phyloP scores from a whole-genome alignment of 1,140 invertebrate species.

The Bradynema listronoti region DNA sequence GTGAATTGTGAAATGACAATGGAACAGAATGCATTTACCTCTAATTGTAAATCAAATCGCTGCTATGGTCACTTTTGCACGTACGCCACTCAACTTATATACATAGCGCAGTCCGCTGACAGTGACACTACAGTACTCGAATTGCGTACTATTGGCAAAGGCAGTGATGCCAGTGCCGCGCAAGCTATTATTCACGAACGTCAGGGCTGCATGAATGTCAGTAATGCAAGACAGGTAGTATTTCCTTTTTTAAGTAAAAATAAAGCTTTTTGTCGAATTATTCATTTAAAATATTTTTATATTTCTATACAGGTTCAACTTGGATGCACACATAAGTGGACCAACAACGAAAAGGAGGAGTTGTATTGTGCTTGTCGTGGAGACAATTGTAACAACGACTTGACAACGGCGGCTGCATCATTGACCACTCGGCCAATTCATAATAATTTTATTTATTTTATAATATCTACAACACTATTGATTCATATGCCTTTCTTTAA shows the following conservation, averaged over 20 bases:
- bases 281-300: neutral
- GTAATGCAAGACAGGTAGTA: neutral
- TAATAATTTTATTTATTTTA: neutral
- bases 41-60: constrained; percentile 46
- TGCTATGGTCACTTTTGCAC: constrained; percentile 49
- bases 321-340: constrained; percentile 55
- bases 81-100: constrained; percentile 40
- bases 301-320: constrained; percentile 48
- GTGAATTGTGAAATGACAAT: constrained; percentile 47
- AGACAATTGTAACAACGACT: constrained; percentile 15
- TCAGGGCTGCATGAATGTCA: too few species aligned
- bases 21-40: constrained; percentile 43
- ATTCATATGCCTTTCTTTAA: too few species aligned
- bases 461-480: neutral
- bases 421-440: neutral
- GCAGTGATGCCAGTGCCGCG: neutral
- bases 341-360: constrained; percentile 45
- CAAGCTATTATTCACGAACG: constrained; percentile 8
- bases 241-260: neutral
- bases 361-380: constrained; percentile 31
- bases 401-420: constrained; percentile 15
- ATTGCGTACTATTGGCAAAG: too few species aligned
- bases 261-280: neutral
- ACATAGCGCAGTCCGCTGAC: neutral
- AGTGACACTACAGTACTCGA: too few species aligned